Conservation (phyloP, 1,140 invertebrate species). For the Augochlora pura region DNA sequence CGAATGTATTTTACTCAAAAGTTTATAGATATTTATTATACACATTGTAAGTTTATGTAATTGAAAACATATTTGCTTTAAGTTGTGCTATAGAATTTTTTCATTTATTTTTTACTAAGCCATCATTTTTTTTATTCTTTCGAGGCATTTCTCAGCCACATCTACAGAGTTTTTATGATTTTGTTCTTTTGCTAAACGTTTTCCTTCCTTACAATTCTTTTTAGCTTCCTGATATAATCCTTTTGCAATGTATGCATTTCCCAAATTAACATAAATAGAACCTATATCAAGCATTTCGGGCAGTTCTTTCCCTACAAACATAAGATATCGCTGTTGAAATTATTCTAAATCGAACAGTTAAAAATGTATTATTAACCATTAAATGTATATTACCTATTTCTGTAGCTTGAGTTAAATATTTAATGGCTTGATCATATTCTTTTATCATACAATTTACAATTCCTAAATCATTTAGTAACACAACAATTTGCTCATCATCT, state of each 20-base stretch:
- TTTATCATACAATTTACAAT: slow-evolving; percentile 85
- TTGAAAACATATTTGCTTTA: neutral
- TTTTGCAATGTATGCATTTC: slow-evolving; percentile 88
- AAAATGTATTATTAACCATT: slow-evolving; percentile 31
- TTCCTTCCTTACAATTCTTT: slow-evolving; percentile 86
- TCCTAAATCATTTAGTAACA: slow-evolving; percentile 93
- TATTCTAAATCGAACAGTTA: neutral
- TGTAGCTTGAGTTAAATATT: slow-evolving; percentile 87
- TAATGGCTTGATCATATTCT: slow-evolving; percentile 85
- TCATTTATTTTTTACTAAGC: slow-evolving; percentile 47
- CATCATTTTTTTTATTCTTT: slow-evolving; percentile 81
- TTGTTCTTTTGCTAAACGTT: slow-evolving; percentile 84
- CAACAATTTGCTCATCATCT: slow-evolving; percentile 86
- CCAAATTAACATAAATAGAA: slow-evolving; percentile 90
- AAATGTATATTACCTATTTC: slow-evolving; percentile 81
- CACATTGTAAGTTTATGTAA: neutral
- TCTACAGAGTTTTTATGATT: slow-evolving; percentile 84
- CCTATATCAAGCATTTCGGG: slow-evolving; percentile 86
- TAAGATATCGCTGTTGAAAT: slow-evolving; percentile 10
- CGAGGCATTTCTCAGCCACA: slow-evolving; percentile 86
- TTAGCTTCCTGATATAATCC: slow-evolving; percentile 86
- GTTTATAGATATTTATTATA: neutral
- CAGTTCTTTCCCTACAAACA: slow-evolving; percentile 78
- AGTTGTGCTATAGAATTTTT: neutral
- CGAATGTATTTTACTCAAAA: neutral